Evolutionary conservation across 23 tunicate species (phyloP), one percentile per base, ranked within the genome.

Genomic region (Ascidia mentula): DNA sequence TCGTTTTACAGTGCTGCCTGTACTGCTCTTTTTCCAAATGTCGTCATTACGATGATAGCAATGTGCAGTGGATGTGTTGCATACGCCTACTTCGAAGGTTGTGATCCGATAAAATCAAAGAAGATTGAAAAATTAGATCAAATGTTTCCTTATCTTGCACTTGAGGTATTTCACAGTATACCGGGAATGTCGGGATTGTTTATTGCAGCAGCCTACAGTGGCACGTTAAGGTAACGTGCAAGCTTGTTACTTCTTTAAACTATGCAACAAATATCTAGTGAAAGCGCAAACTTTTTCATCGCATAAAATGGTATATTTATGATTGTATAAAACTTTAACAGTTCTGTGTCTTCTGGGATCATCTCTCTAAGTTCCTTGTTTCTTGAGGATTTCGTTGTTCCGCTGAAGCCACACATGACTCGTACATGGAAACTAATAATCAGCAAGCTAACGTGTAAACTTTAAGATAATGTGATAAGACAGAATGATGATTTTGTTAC

Each of bases 281-380:
- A n/a, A n/a, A n/a, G n/a, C n/a, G n/a, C n/a, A n/a, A n/a, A n/a
- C n/a, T n/a, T n/a, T n/a, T n/a, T n/a, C n/a, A n/a, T n/a, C n/a
- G n/a, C n/a, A n/a, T n/a, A n/a, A n/a, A n/a, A n/a, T n/a, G n/a
- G n/a, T n/a, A n/a, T n/a, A n/a, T n/a, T n/a, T n/a, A n/a, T n/a
- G n/a, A n/a, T n/a, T n/a, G n/a, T n/a, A n/a, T n/a, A n/a, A n/a
- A 87, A n/a, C 5, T 85, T 85, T 40, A 77, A 8, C 78, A 85
- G 91, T 38, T 37, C 91, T 13, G 81, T 87, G 1, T 87, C 91
- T 20, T 87, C 91, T 0, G 91, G 91, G 13, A 36, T 87, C 6
- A 87, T 81, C 74, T 74, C 91, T n/a, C 34, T 81, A 40, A 34
- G 86, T 20, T 82, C 37, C 0, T 24, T 80, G 28, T 8, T 81